Percentiles rank a stretch among this genome's conserved stretches.
Evolutionary conservation across 2,888 invertebrate species (phyloP).

Genomic region (Dicycla oo): DNA sequence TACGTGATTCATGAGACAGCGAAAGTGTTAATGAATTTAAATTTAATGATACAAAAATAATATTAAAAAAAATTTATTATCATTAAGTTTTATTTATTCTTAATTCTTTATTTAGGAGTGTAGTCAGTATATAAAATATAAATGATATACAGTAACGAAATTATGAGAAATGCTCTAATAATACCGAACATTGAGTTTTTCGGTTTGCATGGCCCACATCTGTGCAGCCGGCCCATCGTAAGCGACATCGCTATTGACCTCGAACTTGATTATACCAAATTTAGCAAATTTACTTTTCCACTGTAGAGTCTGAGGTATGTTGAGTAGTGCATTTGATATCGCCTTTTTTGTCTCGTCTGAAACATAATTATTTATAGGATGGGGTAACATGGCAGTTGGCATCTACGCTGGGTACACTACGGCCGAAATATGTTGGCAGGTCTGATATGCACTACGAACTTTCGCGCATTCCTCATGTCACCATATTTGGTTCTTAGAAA

Average conservation of each 20-base stretch:
- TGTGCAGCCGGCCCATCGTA: slow-evolving; percentile 89
- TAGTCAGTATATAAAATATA: slow-evolving; percentile 87
- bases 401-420: too few relatives aligned
- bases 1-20: too few relatives aligned
- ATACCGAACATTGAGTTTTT: slow-evolving; percentile 89
- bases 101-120: slow-evolving; percentile 76
- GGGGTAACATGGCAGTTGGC: background rate
- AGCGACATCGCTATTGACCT: slow-evolving; percentile 82
- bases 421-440: too few relatives aligned
- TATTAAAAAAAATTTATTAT: slow-evolving; percentile 18
- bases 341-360: slow-evolving; percentile 82
- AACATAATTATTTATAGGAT: slow-evolving; percentile 62
- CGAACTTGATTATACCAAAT: slow-evolving; percentile 88
- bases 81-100: slow-evolving; percentile 37
- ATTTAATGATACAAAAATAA: slow-evolving; percentile 28
- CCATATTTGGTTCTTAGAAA: too few relatives aligned
- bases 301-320: slow-evolving; percentile 76
- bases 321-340: slow-evolving; percentile 83
- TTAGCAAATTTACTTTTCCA: slow-evolving; percentile 86
- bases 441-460: too few relatives aligned
- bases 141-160: slow-evolving; percentile 83
- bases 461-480: too few relatives aligned
- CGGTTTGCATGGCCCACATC: slow-evolving; percentile 86
- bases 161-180: slow-evolving; percentile 85
- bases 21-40: slow-evolving; percentile 8